Percentiles rank a stretch among this genome's conserved stretches.
Conservation (phyloP, 2,113 vertebrate species). For the Todiramphus saurophagus region DNA sequence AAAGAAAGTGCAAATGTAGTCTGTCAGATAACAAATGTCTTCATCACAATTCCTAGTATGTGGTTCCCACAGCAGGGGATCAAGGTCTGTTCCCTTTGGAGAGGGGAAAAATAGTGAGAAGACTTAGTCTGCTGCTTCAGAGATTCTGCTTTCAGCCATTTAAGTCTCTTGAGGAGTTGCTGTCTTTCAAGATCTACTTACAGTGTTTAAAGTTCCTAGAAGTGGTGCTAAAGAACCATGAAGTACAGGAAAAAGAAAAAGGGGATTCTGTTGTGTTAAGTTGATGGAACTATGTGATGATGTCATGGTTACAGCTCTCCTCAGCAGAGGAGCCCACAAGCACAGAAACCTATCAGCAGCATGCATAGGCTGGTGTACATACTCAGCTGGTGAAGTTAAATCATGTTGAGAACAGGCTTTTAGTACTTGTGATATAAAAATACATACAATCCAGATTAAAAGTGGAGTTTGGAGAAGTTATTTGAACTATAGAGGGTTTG, state of each 20-base stretch:
- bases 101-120: background rate
- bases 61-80: slow-evolving; percentile 23
- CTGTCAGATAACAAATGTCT: slow-evolving; percentile 22
- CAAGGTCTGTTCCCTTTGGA: slow-evolving; percentile 30
- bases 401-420: background rate
- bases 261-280: background rate
- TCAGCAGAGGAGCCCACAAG: background rate
- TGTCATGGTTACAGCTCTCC: background rate
- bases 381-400: slow-evolving; percentile 1
- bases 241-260: background rate
- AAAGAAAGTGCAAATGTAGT: background rate
- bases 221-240: slow-evolving; percentile 5
- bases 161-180: slow-evolving; percentile 32
- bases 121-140: background rate
- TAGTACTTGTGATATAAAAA: background rate
- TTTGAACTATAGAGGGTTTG: background rate
- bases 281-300: background rate
- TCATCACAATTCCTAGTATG: background rate
- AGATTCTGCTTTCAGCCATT: slow-evolving; percentile 37
- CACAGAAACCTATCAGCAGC: background rate
- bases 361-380: background rate
- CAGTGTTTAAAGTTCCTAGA: slow-evolving; percentile 36
- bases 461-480: background rate
- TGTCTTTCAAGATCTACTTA: slow-evolving; percentile 52
- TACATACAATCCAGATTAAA: background rate